Evolutionary conservation across 2,797 vertebrate genomes (phyloP).

Genomic region (Euphonia xanthogaster): DNA sequence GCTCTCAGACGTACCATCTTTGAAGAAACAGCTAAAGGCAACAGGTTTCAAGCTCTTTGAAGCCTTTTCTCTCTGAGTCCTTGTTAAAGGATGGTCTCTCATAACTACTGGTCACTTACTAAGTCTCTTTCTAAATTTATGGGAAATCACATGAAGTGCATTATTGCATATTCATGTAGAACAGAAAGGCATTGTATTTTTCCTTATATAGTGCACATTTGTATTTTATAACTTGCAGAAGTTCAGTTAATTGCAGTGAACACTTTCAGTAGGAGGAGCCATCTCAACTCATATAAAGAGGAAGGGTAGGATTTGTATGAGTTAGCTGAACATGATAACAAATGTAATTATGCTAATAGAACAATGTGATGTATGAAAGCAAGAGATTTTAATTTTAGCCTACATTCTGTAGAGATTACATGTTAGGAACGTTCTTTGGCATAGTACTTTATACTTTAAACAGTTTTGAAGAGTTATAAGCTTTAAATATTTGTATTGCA

Average conservation of each 20-base stretch:
- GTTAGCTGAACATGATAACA: neutral
- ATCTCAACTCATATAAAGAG: neutral
- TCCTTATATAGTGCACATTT: neutral
- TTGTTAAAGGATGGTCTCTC: neutral
- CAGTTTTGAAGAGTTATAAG: neutral
- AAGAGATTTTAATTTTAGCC: neutral
- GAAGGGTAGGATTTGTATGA: neutral
- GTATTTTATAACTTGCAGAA: neutral
- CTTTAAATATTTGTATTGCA: neutral
- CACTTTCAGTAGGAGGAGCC: neutral
- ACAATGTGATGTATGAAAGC: neutral
- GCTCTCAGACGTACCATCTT: neutral
- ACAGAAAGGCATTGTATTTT: neutral
- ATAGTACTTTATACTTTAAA: neutral
- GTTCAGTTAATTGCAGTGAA: neutral
- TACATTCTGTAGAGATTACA: neutral
- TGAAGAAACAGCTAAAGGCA: constrained; percentile 46
- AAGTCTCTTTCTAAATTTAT: neutral
- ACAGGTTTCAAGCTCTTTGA: constrained; percentile 39
- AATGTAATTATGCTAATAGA: neutral
- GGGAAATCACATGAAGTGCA: neutral
- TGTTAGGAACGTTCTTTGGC: neutral
- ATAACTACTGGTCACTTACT: neutral
- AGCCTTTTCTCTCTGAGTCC: neutral
- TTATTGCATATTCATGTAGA: neutral